These are phyloP conservation scores for Dolichallabes microphthalmus DNA, from an alignment of 2,113 vertebrate genomes.

Conservation along the genomic window DNA sequence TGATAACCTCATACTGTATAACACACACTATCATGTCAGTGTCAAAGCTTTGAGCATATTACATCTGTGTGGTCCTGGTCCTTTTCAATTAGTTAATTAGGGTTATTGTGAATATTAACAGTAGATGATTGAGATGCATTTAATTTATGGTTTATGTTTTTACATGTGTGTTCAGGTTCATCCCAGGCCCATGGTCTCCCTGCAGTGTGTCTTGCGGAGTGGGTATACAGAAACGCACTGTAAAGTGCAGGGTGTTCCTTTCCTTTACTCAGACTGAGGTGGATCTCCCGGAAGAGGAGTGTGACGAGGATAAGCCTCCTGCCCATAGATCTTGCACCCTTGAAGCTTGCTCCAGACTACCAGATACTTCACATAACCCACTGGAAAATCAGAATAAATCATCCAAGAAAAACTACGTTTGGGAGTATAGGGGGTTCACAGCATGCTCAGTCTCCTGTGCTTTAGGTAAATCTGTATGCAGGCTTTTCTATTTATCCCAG, in stretches of 20 bases:
- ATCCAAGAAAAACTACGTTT: constrained; percentile 70
- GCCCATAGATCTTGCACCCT: constrained; percentile 73
- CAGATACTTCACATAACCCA: constrained; percentile 49
- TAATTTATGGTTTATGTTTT: neutral
- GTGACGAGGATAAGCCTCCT: constrained; percentile 70
- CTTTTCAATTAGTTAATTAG: neutral
- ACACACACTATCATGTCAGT: neutral
- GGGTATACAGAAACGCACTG: constrained; percentile 76
- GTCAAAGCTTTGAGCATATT: neutral
- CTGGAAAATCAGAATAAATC: constrained; percentile 16
- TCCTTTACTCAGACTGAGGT: constrained; percentile 82
- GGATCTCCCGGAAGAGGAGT: constrained; percentile 87
- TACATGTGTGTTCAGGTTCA: constrained; percentile 71
- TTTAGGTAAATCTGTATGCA: constrained; percentile 67
- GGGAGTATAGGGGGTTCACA: constrained; percentile 85
- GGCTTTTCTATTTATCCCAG: neutral
- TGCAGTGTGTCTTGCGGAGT: constrained; percentile 84
- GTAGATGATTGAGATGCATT: neutral
- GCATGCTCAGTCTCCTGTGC: constrained; percentile 82
- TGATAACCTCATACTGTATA: neutral
- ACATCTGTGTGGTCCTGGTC: neutral
- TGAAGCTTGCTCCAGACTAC: constrained; percentile 67
- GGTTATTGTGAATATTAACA: neutral
- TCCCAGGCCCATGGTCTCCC: constrained; percentile 84
- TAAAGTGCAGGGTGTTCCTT: constrained; percentile 84